Base-by-base conservation (phyloP, 2,113 vertebrate species). In the Bubo blakistoni region DNA sequence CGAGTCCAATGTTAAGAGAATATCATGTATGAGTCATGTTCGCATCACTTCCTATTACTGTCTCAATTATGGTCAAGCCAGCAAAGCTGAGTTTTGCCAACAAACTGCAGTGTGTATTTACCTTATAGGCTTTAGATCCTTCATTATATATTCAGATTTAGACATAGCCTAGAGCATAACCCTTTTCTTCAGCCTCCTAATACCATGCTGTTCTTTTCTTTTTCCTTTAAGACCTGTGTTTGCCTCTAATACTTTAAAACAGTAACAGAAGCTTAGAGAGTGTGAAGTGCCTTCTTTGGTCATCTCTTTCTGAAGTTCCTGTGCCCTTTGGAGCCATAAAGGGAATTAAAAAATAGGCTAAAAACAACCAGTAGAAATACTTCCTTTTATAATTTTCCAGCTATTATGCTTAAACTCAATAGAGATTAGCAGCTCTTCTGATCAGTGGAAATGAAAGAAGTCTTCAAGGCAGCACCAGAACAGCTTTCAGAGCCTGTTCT, bases 11-110 rank as follows among this genome's bases (percentile, higher is more conserved):
- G 42, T 29, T 52, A 27, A 86, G 66, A 67, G 71, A 44, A 29
- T 16, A 63, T 3, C 0, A 0, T 30, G 34, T 13, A 11, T 61
- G 82, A 92, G n/a, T 86, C 88, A 59, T 13, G 38, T 34, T 70
- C 88, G 67, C 85, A 77, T 93, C 86, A 67, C 51, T 81, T 92
- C 89, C 63, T 49, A 93, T 95, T 94, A 89, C 54, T 59, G 46
- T 95, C 90, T 79, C 61, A 81, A 57, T 87, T 78, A 94, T 1
- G 4, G 34, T 38, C 92, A 81, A 73, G 52, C 34, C 82, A 94
- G 55, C 63, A 85, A 81, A 92, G 81, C 49, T 84, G 70, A 96
- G 49, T 44, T 89, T 73, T 83, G 65, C 81, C 86, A 81, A 30
- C 14, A 67, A 86, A 66, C 4, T 62, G 51, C 49, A 88, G 16